These are phyloP conservation scores for Drosophila austrosaltans DNA, from an alignment of 2,888 invertebrate genomes.

Conservation along the genomic window DNA sequence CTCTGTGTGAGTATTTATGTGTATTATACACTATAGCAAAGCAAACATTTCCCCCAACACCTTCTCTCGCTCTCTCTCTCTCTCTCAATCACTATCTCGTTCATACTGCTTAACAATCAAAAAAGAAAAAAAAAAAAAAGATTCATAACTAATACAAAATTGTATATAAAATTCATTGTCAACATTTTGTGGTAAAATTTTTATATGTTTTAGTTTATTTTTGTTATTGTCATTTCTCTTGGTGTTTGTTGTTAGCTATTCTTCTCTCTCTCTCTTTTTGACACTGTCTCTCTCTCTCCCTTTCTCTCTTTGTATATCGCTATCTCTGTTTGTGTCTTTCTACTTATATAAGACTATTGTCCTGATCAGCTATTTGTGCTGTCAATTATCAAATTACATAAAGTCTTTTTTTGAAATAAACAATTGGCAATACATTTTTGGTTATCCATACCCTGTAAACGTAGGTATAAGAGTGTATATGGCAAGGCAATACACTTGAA, in stretches of 20 bases:
- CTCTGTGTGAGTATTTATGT: constrained; percentile 49
- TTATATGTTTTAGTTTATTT: not conserved
- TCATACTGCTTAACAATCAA: constrained; percentile 29
- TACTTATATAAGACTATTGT: constrained; percentile 41
- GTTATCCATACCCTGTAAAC: constrained; percentile 29
- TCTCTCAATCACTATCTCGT: not conserved
- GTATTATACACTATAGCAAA: constrained; percentile 14
- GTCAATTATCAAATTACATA: constrained; percentile 53
- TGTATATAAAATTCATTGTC: constrained; percentile 36
- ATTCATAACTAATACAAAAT: constrained; percentile 33
- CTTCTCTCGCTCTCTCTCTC: constrained; percentile 5
- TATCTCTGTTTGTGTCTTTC: constrained; percentile 12
- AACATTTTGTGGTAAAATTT: constrained; percentile 6
- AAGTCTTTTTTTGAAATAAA: constrained; percentile 25
- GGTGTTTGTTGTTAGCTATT: constrained; percentile 5
- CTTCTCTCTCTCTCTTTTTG: not conserved
- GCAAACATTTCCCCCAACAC: constrained; percentile 17
- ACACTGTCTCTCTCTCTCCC: not conserved
- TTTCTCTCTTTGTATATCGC: constrained; percentile 1
- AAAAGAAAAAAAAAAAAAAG: not conserved
- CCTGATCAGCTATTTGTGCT: constrained; percentile 61
- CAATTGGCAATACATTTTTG: constrained; percentile 49
- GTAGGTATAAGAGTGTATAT: constrained; percentile 34
- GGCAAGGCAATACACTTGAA: too few species aligned
- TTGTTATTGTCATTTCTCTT: constrained; percentile 17